Base-by-base conservation (phyloP, 2,888 invertebrate species). In the Xestia rhomboidea region DNA sequence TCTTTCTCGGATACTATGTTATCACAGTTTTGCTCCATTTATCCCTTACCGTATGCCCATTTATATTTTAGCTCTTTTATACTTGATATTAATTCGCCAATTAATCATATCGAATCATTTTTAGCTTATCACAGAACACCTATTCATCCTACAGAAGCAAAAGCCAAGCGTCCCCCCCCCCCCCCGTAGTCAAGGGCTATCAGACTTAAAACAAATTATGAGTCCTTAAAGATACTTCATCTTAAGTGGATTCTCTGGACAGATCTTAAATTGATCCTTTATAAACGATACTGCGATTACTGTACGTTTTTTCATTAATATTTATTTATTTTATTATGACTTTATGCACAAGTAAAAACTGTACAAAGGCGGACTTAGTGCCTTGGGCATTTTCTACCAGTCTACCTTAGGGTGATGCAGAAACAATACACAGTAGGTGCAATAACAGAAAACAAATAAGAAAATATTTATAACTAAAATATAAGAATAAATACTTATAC, bases 191-290 rank as follows among this genome's bases (percentile, higher is more conserved):
- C 34, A 75, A 66, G 10, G 15, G 2, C 66, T 15, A 21, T n/a
- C n/a, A 76, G 38, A 15, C 44, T 38, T 68, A 64, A 69, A 69
- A 64, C 54, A 63, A 77, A 68, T 64, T 18, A 69, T 30, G 8
- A 38, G 46, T 38, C 34, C 30, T 34, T 11, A 38, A n/a, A 54
- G 44, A 54, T 46, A 77, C 77, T 68, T 63, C n/a, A 54, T 77
- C 51, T 57, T 38, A 11, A 69, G 46, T 38, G n/a, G 38, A 68
- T 63, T n/a, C n/a, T n/a, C n/a, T n/a, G n/a, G n/a, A n/a, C n/a
- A n/a, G n/a, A n/a, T n/a, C n/a, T n/a, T n/a, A n/a, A 60, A 62
- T 54, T 41, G n/a, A 64, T 68, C 0, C 13, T 64, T 30, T 79
- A 27, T 68, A 57, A 73, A 68, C 15, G 68, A 68, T 41, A 57